Conservation (phyloP, 2,888 invertebrate genomes). For the Toxonevra muliebris region DNA sequence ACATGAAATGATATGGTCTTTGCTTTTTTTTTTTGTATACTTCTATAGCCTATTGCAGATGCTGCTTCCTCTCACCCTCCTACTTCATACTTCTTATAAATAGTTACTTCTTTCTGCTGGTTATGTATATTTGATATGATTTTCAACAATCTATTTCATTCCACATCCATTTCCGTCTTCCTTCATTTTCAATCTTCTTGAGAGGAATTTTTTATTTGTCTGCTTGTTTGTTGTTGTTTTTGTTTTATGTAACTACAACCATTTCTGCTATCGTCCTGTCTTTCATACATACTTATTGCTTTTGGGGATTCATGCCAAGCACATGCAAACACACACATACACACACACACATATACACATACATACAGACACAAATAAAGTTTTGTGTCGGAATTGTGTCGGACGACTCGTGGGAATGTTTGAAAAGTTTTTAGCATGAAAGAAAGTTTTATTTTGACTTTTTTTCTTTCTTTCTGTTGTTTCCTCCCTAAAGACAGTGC, state of each 20-base stretch:
- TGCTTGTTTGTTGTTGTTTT: conserved; percentile 10
- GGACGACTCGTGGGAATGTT: background rate
- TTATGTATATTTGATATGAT: too few species aligned
- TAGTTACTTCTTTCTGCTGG: too few species aligned
- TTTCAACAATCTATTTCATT: too few species aligned
- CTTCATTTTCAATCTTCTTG: conserved; percentile 9
- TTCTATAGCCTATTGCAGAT: background rate
- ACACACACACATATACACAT: background rate
- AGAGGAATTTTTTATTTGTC: conserved; percentile 1
- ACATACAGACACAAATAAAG: background rate
- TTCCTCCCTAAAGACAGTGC: too few species aligned
- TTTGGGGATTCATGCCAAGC: background rate
- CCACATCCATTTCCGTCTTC: too few species aligned
- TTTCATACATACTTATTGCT: background rate
- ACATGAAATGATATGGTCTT: background rate
- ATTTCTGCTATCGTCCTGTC: conserved; percentile 5
- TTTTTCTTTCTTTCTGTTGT: background rate
- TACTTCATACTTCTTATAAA: background rate
- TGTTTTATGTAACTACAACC: background rate
- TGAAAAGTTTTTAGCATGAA: background rate
- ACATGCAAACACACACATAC: background rate
- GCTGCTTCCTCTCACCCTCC: background rate
- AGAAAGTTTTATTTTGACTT: background rate
- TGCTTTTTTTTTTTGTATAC: too few species aligned
- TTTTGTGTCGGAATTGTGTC: background rate